Percentiles rank a stretch among this genome's conserved stretches.
phyloP scores from a whole-genome alignment of 2,113 vertebrate species.

The Gnathonemus echidnorhynchus region DNA sequence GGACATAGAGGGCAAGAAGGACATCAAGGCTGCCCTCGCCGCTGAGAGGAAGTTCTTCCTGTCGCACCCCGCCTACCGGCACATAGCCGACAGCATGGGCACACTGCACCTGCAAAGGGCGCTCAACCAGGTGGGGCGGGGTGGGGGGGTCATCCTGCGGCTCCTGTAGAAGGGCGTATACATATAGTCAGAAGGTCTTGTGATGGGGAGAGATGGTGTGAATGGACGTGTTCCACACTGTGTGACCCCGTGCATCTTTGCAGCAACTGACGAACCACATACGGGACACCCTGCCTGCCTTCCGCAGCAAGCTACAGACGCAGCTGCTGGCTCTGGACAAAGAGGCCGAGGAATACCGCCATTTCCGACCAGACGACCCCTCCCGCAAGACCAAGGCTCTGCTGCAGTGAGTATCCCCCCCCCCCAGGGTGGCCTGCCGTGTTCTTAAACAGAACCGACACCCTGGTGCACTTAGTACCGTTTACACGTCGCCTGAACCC shows the following conservation, averaged over 20 bases:
- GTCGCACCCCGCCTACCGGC: constrained; percentile 64
- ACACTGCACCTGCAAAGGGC: constrained; percentile 69
- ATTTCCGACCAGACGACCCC: constrained; percentile 74
- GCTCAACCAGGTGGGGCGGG: constrained; percentile 63
- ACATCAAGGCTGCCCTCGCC: constrained; percentile 65
- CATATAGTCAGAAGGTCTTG: not conserved
- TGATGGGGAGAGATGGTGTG: not conserved
- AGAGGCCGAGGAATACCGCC: constrained; percentile 74
- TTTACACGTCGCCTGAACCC: not conserved
- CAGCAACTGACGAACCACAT: constrained; percentile 95
- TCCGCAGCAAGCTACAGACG: constrained; percentile 73
- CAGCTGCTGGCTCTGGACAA: constrained; percentile 75
- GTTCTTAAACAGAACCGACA: not conserved
- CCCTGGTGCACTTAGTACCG: not conserved
- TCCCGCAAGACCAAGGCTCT: constrained; percentile 78
- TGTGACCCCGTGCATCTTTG: constrained; percentile 24
- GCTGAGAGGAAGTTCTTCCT: constrained; percentile 70
- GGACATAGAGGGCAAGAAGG: constrained; percentile 77
- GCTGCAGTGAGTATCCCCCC: constrained; percentile 70
- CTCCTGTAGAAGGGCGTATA: not conserved
- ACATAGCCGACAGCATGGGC: constrained; percentile 71
- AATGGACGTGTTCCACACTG: not conserved
- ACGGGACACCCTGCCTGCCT: constrained; percentile 74
- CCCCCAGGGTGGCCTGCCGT: not conserved
- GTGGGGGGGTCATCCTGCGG: no score